phyloP scores from a whole-genome alignment of 2,888 invertebrate species.

The Sisyra nigra region DNA sequence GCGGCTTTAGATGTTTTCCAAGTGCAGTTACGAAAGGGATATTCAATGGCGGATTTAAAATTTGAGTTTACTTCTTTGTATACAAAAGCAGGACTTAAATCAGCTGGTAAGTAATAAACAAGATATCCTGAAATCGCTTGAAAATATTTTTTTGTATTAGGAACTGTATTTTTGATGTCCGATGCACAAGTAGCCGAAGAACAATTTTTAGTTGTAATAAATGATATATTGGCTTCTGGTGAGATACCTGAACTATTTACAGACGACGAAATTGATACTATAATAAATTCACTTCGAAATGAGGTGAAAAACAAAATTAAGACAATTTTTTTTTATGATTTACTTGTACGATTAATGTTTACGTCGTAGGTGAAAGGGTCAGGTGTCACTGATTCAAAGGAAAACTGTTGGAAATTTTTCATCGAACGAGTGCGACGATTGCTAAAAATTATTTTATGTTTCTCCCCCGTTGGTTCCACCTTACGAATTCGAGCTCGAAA shows the following conservation, averaged over 20 bases:
- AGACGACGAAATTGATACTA: conserved; percentile 82
- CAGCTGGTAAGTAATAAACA: conserved; percentile 33
- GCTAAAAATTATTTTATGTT: conserved; percentile 72
- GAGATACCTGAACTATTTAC: conserved; percentile 82
- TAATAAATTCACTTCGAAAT: conserved; percentile 56
- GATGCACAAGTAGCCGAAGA: conserved; percentile 89
- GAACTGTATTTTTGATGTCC: conserved; percentile 80
- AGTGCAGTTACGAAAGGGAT: conserved; percentile 71
- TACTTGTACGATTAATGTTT: too few species aligned
- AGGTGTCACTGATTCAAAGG: conserved; percentile 70
- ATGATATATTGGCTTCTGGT: conserved; percentile 85
- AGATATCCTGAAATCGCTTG: not conserved
- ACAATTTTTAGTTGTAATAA: conserved; percentile 77
- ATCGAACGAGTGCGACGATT: conserved; percentile 73
- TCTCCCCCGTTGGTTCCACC: conserved; percentile 87
- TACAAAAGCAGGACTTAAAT: conserved; percentile 73
- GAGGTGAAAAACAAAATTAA: too few species aligned
- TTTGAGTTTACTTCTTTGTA: conserved; percentile 61
- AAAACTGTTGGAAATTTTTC: conserved; percentile 92
- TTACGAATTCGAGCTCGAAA: conserved; percentile 74
- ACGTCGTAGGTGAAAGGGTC: conserved; percentile 50
- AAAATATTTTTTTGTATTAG: conserved; percentile 18
- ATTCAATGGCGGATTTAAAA: conserved; percentile 59
- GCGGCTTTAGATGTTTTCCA: conserved; percentile 87
- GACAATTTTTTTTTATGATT: too few species aligned